phyloP scores from a whole-genome alignment of 2,113 vertebrate genomes.

The Amazona vittata region DNA sequence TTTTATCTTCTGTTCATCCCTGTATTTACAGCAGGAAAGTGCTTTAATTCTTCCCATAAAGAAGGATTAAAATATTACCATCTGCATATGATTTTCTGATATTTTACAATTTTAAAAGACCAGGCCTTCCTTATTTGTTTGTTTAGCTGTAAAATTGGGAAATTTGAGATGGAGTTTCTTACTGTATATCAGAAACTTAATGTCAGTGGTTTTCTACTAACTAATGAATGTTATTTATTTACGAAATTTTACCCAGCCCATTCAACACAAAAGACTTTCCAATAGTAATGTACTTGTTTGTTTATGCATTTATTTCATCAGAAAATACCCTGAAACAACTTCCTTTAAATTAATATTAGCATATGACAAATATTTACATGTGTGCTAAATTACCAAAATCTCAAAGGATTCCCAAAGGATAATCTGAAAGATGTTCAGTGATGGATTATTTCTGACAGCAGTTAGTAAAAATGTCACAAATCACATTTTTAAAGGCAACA shows the following conservation, averaged over 20 bases:
- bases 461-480: slow-evolving; percentile 11
- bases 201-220: not conserved
- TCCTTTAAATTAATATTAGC: not conserved
- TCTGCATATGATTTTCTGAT: not conserved
- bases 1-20: not conserved
- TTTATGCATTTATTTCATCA: not conserved
- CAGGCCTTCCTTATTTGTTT: not conserved
- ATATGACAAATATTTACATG: not conserved
- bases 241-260: not conserved
- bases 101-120: not conserved
- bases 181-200: not conserved
- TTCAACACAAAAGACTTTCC: not conserved
- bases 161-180: not conserved
- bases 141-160: not conserved
- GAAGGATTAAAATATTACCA: not conserved
- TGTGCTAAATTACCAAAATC: not conserved
- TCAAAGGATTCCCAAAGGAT: not conserved
- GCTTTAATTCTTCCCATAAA: not conserved
- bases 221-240: not conserved
- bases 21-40: not conserved
- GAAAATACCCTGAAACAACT: not conserved
- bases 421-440: not conserved
- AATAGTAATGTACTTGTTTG: not conserved
- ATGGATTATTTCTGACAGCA: not conserved
- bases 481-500: not conserved